Conservation (phyloP, 1,140 invertebrate genomes). For the Nymphalis io region DNA sequence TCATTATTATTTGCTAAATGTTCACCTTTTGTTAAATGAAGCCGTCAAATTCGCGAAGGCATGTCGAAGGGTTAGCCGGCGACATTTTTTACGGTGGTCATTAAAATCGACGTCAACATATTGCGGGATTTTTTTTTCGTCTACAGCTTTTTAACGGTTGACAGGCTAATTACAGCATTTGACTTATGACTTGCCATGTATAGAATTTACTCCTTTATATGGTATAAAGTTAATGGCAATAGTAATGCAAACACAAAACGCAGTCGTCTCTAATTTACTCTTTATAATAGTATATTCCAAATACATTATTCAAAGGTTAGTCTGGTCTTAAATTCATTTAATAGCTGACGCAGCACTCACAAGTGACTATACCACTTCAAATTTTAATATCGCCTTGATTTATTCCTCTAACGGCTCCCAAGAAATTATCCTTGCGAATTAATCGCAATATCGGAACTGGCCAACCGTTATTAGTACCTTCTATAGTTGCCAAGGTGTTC, state of each 20-base stretch:
- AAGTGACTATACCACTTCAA: slow-evolving; percentile 32
- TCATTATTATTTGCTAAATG: slow-evolving; percentile 73
- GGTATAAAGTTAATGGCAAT: slow-evolving; percentile 6
- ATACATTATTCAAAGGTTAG: not conserved
- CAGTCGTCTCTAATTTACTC: not conserved
- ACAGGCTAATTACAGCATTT: slow-evolving; percentile 55
- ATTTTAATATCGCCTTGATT: slow-evolving; percentile 50
- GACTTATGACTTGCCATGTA: slow-evolving; percentile 37
- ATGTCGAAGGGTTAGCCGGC: slow-evolving; percentile 38
- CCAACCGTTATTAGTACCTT: slow-evolving; percentile 78
- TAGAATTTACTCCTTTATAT: slow-evolving; percentile 16
- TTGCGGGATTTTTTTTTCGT: slow-evolving; percentile 41
- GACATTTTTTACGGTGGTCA: slow-evolving; percentile 42
- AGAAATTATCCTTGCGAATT: slow-evolving; percentile 61
- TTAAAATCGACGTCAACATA: slow-evolving; percentile 35
- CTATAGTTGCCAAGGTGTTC: slow-evolving; percentile 79
- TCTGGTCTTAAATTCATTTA: slow-evolving; percentile 6
- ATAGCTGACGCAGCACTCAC: slow-evolving; percentile 12
- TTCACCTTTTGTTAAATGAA: slow-evolving; percentile 73
- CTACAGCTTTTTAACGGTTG: slow-evolving; percentile 42
- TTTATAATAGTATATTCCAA: not conserved
- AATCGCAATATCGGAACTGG: slow-evolving; percentile 75
- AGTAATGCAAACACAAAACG: slow-evolving; percentile 8
- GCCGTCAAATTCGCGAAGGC: slow-evolving; percentile 53
- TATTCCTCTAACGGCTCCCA: slow-evolving; percentile 45